These are phyloP conservation scores for Tanypteryx hageni DNA, from an alignment of 2,888 invertebrate species.

Conservation along the genomic window DNA sequence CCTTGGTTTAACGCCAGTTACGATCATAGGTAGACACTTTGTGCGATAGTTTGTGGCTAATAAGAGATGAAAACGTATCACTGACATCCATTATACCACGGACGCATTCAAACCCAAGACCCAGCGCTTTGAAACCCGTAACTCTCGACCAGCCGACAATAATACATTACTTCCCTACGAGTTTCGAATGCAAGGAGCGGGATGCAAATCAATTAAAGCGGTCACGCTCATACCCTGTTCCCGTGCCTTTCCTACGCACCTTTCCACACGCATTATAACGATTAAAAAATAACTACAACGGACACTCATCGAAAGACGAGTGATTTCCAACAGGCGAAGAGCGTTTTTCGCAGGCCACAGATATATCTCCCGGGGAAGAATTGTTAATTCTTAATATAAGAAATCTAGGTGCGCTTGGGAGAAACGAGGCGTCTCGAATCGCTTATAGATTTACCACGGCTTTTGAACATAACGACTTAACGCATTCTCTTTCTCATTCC, in stretches of 20 bases:
- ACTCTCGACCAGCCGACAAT: neutral
- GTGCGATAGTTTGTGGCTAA: neutral
- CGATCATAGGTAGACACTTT: neutral
- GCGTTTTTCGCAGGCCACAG: too few relatives aligned
- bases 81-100: neutral
- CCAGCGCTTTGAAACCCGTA: neutral
- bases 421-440: too few relatives aligned
- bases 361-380: too few relatives aligned
- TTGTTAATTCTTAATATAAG: too few relatives aligned
- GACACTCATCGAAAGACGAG: too few relatives aligned
- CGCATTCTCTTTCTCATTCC: too few relatives aligned
- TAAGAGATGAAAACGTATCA: neutral
- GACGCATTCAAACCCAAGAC: neutral
- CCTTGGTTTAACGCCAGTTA: neutral
- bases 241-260: neutral
- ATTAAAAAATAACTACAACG: too few relatives aligned
- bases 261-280: neutral
- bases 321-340: too few relatives aligned
- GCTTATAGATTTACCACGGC: too few relatives aligned
- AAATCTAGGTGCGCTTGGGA: too few relatives aligned
- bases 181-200: neutral
- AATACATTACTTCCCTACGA: constrained; percentile 20
- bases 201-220: constrained; percentile 32
- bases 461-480: too few relatives aligned
- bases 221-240: neutral